Conservation (phyloP, 2,797 vertebrate genomes). For the Hyperoplus lanceolatus region DNA sequence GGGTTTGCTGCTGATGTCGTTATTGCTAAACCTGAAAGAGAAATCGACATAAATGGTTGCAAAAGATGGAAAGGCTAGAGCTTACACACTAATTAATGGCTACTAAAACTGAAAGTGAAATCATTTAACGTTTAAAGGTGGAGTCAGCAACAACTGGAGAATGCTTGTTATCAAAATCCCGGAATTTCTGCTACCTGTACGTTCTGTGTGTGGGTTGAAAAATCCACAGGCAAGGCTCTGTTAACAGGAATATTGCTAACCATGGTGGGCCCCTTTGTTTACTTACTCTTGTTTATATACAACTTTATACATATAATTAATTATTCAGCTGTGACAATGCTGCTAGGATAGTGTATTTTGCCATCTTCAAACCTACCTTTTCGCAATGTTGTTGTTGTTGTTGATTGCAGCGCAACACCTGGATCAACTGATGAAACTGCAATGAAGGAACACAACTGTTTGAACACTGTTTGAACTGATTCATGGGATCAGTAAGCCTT, state of each 20-base stretch:
- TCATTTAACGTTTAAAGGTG: too few species aligned
- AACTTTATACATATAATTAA: not conserved
- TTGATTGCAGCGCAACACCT: fast-evolving
- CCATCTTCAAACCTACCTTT: not conserved
- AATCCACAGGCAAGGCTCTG: too few species aligned
- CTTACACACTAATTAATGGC: too few species aligned
- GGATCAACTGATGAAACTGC: not conserved
- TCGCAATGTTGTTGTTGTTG: fast-evolving
- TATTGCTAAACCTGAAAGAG: not conserved
- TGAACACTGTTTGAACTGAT: not conserved
- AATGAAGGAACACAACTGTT: conserved; percentile 21
- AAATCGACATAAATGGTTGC: not conserved
- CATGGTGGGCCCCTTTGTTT: too few species aligned
- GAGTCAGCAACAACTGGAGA: too few species aligned
- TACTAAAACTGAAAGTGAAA: too few species aligned
- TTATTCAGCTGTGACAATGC: not conserved
- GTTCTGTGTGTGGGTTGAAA: too few species aligned
- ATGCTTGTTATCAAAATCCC: too few species aligned
- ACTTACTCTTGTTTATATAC: too few species aligned
- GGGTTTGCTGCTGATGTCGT: fast-evolving
- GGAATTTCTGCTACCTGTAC: too few species aligned
- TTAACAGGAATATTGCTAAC: too few species aligned
- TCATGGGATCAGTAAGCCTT: not conserved
- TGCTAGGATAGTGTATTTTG: not conserved
- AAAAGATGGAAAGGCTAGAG: not conserved